Evolutionary conservation across 2,888 invertebrate genomes (phyloP), one percentile per base, ranked within the genome.

Genomic region (Agrochola lychnidis): DNA sequence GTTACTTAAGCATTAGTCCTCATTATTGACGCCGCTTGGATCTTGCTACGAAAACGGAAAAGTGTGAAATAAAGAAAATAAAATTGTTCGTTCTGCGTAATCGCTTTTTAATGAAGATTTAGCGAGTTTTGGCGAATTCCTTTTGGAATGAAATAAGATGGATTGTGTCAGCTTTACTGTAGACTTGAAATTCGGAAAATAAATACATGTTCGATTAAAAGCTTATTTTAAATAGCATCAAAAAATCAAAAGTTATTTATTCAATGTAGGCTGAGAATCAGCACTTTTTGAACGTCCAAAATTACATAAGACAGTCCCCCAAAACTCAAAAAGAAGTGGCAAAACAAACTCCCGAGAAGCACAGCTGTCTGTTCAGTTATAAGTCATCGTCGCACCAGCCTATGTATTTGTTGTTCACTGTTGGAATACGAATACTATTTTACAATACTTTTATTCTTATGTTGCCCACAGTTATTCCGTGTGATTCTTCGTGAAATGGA

Each of bases 71-170:
- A 74, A 82, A 74, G 64, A 70, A 72, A 73, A 68, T 70, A 76
- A 77, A 86, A 81, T 64, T 57, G 62, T 42, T 57, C 76, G 57
- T 67, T 78, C 63, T 64, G 59, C 73, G 77, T 85, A 86, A 86
- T 86, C 70, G 77, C 68, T 76, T 86, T 86, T 85, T 87, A 87
- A 86, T 86, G 87, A 85, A 86, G 86, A 86, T 86, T 86, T 87
- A 87, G 76, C 73, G 77, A 63, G 79, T 81, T 77, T 73, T 61
- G 56, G 64, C 57, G 71, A 74, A 86, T 85, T 78, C 73, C 70
- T 81, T 76, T 82, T 68, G 40, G 36, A 76, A 59, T 64, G 78
- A 82, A 80, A 76, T 74, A 69, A 76, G 83, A 85, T 83, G 76
- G 72, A 85, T 86, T 40, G 62, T 51, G 70, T 53, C 81, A 73